Base-by-base conservation (phyloP, 2,888 invertebrate genomes). In the Calephelis perditalis region DNA sequence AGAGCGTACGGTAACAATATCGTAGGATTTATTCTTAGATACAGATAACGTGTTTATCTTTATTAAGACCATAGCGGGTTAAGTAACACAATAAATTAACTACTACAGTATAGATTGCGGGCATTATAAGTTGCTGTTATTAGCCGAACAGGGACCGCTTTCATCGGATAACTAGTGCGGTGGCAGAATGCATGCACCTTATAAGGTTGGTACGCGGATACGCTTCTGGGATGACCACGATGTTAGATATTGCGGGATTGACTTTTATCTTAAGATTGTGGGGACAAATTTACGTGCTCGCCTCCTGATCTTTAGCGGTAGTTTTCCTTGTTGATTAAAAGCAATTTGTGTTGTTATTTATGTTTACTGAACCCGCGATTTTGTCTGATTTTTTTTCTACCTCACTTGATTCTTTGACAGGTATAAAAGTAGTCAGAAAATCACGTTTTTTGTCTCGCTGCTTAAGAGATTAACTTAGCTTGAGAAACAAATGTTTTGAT, bases 131-230 rank as follows among this genome's bases (percentile, higher is more conserved):
- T 69, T 70, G 67, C 77, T 73, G 81, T 78, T 84, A 83, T 82
- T 81, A 83, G 79, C 75, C 55, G 74, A 71, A 71, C 72, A 69
- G 57, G 70, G 72, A 68, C 76, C 70, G 80, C 84, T 84, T 85
- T 86, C 83, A 78, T 80, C 77, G 72, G 70, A 75, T 76, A 82
- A 81, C 79, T 80, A 76, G 81, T 75, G 73, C 78, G 76, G 79
- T 81, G 75, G 82, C 82, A 77, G 81, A 81, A 78, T 77, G 75
- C 81, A 73, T 76, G 69, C 66, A 56, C 81, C 83, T 74, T 84
- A 82, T 81, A 85, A 67, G 81, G 81, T 67, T 64, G 63, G 71
- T 60, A 74, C 70, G 76, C 79, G 82, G 81, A 81, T 82, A 75
- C 78, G 63, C 67, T 58, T 62, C 72, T 69, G 35, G 57, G 68